Conservation (phyloP, 2,797 vertebrate genomes). For the Dipus sagitta region DNA sequence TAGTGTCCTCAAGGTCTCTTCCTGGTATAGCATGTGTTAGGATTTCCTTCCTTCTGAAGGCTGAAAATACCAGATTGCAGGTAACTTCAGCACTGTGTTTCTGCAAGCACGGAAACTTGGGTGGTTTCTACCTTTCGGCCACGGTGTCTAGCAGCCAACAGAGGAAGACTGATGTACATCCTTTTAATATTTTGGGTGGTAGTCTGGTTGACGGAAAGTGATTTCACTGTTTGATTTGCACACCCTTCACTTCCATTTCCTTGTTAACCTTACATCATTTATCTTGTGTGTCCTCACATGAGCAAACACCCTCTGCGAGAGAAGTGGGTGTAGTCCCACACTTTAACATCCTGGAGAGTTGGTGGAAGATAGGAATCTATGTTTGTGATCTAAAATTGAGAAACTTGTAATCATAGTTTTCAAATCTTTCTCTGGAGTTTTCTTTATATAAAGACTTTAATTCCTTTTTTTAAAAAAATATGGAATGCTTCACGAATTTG, state of each 20-base stretch:
- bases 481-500: background rate
- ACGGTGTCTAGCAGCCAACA: background rate
- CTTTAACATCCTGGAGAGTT: background rate
- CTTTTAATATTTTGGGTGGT: background rate
- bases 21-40: background rate
- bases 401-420: background rate
- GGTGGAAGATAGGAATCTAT: background rate
- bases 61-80: background rate
- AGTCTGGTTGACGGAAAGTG: background rate
- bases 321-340: too few relatives aligned
- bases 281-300: background rate
- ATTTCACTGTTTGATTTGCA: background rate
- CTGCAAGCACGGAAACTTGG: background rate
- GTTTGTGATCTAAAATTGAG: constrained; percentile 18
- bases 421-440: constrained; percentile 25
- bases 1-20: background rate
- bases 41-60: background rate
- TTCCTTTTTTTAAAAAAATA: background rate
- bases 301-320: background rate
- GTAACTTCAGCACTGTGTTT: background rate
- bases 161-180: background rate
- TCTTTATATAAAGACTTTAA: constrained; percentile 1
- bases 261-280: background rate
- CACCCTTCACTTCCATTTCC: background rate
- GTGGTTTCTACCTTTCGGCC: background rate